phyloP scores from a whole-genome alignment of 2,888 invertebrate species.

The Oscheius sp. region DNA sequence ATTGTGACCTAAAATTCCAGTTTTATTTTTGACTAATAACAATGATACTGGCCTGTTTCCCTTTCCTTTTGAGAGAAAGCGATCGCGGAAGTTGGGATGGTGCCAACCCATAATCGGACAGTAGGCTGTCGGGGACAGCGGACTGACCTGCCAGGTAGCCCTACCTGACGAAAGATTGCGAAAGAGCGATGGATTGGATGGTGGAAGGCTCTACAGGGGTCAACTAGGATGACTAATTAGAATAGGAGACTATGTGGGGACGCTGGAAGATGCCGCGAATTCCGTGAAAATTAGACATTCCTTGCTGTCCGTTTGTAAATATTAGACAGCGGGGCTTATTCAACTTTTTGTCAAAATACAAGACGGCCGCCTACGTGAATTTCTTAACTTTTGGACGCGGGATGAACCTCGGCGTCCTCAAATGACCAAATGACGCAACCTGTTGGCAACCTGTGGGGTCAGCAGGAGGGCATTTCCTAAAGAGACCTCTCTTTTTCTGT shows the following conservation, averaged over 20 bases:
- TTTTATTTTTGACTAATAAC: neutral
- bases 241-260: neutral
- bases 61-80: too few relatives aligned
- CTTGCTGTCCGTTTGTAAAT: neutral
- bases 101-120: neutral
- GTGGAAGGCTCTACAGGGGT: neutral
- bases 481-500: too few relatives aligned
- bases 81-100: too few relatives aligned
- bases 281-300: conserved; percentile 1
- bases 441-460: conserved; percentile 2
- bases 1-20: conserved; percentile 8
- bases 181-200: conserved; percentile 9
- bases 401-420: neutral
- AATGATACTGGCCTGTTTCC: too few relatives aligned
- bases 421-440: conserved; percentile 12
- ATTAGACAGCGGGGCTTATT: neutral
- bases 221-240: conserved; percentile 13
- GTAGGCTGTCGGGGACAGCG: conserved; percentile 11
- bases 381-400: too few relatives aligned
- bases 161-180: conserved; percentile 14
- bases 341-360: too few relatives aligned
- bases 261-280: conserved; percentile 6
- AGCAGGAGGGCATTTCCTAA: too few relatives aligned
- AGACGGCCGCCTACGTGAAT: too few relatives aligned
- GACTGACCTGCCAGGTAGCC: conserved; percentile 7